phyloP scores from a whole-genome alignment of 1,140 invertebrate genomes.

The Diorhabda sublineata region DNA sequence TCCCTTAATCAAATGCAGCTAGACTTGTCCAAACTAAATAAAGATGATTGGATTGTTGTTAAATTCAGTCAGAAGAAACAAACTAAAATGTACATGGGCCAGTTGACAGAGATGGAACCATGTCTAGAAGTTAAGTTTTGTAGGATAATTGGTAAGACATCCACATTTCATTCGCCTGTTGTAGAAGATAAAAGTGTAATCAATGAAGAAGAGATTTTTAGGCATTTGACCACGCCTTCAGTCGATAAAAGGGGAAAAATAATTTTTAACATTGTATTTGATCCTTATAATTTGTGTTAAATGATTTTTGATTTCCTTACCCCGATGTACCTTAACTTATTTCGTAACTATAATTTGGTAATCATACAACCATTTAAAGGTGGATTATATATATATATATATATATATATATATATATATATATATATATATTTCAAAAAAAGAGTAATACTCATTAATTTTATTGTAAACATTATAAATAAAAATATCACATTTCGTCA shows the following conservation, averaged over 20 bases:
- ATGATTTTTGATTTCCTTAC: too few relatives aligned
- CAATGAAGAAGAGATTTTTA: not conserved
- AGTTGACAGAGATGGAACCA: not conserved
- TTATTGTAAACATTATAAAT: constrained; percentile 4
- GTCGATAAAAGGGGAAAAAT: not conserved
- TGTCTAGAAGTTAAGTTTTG: not conserved
- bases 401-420: too few relatives aligned
- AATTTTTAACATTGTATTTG: too few relatives aligned
- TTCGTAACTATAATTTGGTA: too few relatives aligned
- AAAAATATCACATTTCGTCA: constrained; percentile 8
- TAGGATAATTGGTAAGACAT: not conserved
- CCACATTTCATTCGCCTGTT: not conserved
- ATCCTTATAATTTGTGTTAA: too few relatives aligned
- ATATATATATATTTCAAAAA: too few relatives aligned
- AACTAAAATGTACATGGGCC: constrained; percentile 1
- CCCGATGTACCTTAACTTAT: too few relatives aligned
- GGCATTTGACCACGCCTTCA: not conserved
- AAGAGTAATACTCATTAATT: not conserved
- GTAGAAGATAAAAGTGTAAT: not conserved
- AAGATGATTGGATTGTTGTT: constrained; percentile 11
- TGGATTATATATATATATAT: too few relatives aligned
- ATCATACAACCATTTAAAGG: too few relatives aligned
- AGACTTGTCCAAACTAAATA: constrained; percentile 7
- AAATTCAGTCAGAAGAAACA: constrained; percentile 6
- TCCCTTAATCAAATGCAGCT: constrained; percentile 7